Evolutionary conservation across 1,140 invertebrate species (phyloP), one percentile per base, ranked within the genome.

Genomic region (Meloidogyne hapla): DNA sequence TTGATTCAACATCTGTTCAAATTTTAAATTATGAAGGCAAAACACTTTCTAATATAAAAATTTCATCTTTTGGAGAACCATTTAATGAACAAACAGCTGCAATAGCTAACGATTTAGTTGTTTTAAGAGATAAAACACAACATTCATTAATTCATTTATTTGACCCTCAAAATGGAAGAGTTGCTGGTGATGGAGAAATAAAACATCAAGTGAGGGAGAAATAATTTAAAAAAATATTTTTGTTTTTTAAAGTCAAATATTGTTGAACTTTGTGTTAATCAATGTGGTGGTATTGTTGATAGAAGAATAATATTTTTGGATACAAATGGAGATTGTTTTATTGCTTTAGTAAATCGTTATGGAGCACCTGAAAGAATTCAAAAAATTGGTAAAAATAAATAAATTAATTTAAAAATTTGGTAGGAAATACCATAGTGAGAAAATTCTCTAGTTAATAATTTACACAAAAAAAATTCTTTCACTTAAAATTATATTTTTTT

Each of bases 11-110:
- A 8, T 28, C 75, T 26, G n/a, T 76, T 2, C 92, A 92, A 76
- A 88, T 96, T 9, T 94, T 94, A 87, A 93, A 91, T 76, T 96
- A 95, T 87, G 93, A 96, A 88, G 94, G 94, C 0, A 90, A 93
- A 72, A 87, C 93, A 91, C 40, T 91, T 91, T 81, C 93, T 93
- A n/a, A 91, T 91, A 83, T 94, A 33, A 68, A 42, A 77, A 25
- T 80, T 8, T 84, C 85, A 1, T 69, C 45, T 48, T 28, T 62
- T 92, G 75, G 74, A 1, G 92, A 93, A 78, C 88, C 90, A 25
- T 85, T 93, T 18, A 91, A 91, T 84, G 80, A 88, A 21, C 88
- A 89, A 25, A 91, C 91, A 25, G 90, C 93, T 13, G 91, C 92
- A 5, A 87, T 96, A n/a, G 92, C 92, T 64, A 91, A 91, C 73